Conservation (phyloP, 2,888 invertebrate genomes). For the Frankliniella intonsa region DNA sequence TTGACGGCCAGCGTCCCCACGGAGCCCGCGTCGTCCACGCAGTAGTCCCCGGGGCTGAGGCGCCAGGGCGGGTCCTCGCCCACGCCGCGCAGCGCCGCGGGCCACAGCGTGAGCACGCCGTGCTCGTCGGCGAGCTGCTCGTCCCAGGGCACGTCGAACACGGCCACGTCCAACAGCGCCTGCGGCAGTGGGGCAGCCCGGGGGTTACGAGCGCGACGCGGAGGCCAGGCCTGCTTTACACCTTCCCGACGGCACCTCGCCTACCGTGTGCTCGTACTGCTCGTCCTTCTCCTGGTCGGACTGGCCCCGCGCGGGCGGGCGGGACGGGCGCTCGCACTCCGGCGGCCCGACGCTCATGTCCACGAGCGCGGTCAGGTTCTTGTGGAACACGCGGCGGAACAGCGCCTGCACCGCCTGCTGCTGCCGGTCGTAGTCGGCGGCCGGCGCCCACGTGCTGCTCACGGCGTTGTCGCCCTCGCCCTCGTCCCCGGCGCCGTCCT, state of each 20-base stretch:
- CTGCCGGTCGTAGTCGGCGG: slow-evolving; percentile 38
- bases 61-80: slow-evolving; percentile 38
- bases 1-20: slow-evolving; percentile 40
- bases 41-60: slow-evolving; percentile 35
- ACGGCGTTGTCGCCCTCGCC: slow-evolving; percentile 39
- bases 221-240: no score
- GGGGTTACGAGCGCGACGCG: neutral
- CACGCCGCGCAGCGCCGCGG: slow-evolving; percentile 37
- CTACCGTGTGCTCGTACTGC: neutral
- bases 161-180: slow-evolving; percentile 31
- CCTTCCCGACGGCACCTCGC: neutral
- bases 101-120: neutral
- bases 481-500: slow-evolving; percentile 36
- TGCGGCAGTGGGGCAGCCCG: slow-evolving; percentile 33
- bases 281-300: neutral
- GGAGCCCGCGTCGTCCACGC: slow-evolving; percentile 42
- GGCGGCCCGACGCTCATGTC: slow-evolving; percentile 35
- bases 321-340: slow-evolving; percentile 32
- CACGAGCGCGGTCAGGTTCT: slow-evolving; percentile 46
- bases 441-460: slow-evolving; percentile 36
- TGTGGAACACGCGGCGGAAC: slow-evolving; percentile 42
- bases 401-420: slow-evolving; percentile 38
- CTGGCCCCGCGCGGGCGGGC: slow-evolving; percentile 10
- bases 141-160: slow-evolving; percentile 31
- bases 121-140: slow-evolving; percentile 20